Percentiles rank a stretch among this genome's conserved stretches.
phyloP scores from a whole-genome alignment of 2,888 invertebrate species.

The Blera fallax region DNA sequence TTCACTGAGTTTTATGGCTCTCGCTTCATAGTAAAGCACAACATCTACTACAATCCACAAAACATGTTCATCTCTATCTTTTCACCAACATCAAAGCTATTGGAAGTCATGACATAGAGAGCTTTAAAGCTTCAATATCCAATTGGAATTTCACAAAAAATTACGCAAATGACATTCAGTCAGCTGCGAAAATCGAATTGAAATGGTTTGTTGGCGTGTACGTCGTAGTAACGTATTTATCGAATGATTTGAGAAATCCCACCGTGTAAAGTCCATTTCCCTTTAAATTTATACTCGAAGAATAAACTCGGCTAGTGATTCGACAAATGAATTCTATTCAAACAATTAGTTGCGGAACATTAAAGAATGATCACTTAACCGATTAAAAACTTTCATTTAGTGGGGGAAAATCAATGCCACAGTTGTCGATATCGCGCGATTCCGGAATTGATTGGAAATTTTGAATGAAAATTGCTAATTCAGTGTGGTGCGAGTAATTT shows the following conservation, averaged over 20 bases:
- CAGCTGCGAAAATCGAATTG: neutral
- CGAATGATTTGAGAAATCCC: neutral
- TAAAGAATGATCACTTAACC: neutral
- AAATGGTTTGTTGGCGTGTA: neutral
- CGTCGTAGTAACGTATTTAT: neutral
- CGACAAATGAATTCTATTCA: neutral
- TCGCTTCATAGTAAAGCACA: no score
- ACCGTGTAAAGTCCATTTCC: neutral
- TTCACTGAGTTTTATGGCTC: no score
- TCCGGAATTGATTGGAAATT: neutral
- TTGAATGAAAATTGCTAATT: constrained; percentile 31
- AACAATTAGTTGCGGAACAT: neutral
- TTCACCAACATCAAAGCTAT: neutral
- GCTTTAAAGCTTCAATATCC: neutral
- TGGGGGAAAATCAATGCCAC: constrained; percentile 33
- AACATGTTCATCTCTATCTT: neutral
- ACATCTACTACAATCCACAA: neutral
- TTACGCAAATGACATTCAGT: constrained; percentile 13
- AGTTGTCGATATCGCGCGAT: constrained; percentile 25
- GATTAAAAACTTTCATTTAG: neutral
- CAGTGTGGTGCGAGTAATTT: neutral
- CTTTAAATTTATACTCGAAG: neutral
- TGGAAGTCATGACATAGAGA: neutral
- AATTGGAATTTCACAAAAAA: neutral
- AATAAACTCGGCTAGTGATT: neutral